Evolutionary conservation across 2,888 invertebrate species (phyloP).

Genomic region (Asteroscopus sphinx): DNA sequence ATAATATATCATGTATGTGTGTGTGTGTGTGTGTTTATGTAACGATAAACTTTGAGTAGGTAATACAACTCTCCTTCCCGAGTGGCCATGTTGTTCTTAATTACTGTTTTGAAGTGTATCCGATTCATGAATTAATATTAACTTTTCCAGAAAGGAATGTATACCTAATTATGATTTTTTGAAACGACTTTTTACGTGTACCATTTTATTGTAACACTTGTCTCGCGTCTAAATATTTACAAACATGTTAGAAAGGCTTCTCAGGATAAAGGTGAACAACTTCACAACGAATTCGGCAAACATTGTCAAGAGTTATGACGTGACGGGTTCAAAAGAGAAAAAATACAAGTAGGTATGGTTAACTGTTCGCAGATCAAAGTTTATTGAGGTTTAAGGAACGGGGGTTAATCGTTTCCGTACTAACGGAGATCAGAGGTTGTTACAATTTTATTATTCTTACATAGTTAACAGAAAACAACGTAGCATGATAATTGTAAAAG

Average conservation of each 20-base stretch:
- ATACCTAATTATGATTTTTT: constrained; percentile 11
- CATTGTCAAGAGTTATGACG: constrained; percentile 17
- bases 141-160: constrained; percentile 16
- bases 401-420: constrained; percentile 6
- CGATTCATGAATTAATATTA: constrained; percentile 33
- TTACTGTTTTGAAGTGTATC: constrained; percentile 45
- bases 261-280: constrained; percentile 1
- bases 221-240: constrained; percentile 28
- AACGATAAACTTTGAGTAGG: constrained; percentile 63
- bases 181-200: too few relatives aligned
- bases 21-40: constrained; percentile 64
- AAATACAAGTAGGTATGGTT: constrained; percentile 1
- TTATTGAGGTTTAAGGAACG: constrained; percentile 1
- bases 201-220: too few relatives aligned
- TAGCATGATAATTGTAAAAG: constrained; percentile 9
- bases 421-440: constrained; percentile 10
- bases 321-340: constrained; percentile 3
- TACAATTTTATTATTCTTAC: constrained; percentile 8
- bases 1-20: constrained; percentile 43
- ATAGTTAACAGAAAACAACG: constrained; percentile 17
- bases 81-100: constrained; percentile 48
- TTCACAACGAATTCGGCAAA: constrained; percentile 23
- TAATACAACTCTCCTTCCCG: constrained; percentile 50
- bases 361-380: constrained; percentile 14
- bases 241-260: constrained; percentile 8